phyloP scores from a whole-genome alignment of 92 coral and sea anemone genomes.

The Phenganax marumi region DNA sequence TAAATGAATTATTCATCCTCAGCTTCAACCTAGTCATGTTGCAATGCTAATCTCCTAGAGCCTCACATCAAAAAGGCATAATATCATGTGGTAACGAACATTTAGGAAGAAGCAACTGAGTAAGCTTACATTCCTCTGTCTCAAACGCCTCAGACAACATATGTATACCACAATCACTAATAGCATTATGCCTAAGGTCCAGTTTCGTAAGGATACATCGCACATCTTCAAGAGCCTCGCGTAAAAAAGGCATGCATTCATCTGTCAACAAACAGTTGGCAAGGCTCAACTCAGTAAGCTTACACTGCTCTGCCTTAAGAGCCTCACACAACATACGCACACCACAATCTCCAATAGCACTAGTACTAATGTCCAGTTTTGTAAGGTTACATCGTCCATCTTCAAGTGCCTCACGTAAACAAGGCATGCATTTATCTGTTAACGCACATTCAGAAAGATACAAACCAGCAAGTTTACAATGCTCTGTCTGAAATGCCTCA shows the following conservation, averaged over 20 bases:
- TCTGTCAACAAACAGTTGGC: not conserved
- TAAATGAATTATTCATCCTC: not conserved
- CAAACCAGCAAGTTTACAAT: constrained; percentile 43
- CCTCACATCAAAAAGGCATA: not conserved
- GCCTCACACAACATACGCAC: not conserved
- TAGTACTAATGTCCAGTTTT: not conserved
- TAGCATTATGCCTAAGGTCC: not conserved
- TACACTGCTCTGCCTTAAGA: not conserved
- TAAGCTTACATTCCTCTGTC: not conserved
- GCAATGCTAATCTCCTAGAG: constrained; percentile 2
- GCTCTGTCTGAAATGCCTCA: constrained; percentile 22
- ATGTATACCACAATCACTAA: not conserved
- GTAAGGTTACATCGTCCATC: constrained; percentile 14
- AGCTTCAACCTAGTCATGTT: not conserved
- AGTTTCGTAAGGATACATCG: not conserved
- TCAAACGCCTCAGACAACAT: not conserved
- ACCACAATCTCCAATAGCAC: not conserved
- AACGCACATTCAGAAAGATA: not conserved
- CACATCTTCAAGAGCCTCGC: not conserved
- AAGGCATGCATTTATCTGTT: constrained; percentile 26
- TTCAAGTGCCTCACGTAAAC: constrained; percentile 17
- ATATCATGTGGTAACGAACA: not conserved
- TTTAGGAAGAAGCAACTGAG: not conserved
- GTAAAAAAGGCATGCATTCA: not conserved
- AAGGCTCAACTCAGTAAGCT: not conserved